Evolutionary conservation across 2,113 vertebrate genomes (phyloP).

Genomic region (Myiopsitta monachus): DNA sequence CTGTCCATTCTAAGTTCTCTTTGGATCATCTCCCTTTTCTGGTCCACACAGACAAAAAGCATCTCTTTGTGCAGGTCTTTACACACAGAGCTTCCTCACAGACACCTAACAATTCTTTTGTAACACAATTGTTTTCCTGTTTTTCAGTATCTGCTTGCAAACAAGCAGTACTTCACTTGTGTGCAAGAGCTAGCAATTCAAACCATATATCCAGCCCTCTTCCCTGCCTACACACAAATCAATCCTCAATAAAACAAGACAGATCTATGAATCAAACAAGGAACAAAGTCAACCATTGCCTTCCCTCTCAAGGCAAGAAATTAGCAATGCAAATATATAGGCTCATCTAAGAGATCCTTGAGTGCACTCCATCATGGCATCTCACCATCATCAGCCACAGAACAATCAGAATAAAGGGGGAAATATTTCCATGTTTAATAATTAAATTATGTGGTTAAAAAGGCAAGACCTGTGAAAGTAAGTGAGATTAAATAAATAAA

Average conservation of each 20-base stretch:
- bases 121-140: neutral
- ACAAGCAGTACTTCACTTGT: slow-evolving; percentile 2
- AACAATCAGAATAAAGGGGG: slow-evolving; percentile 36
- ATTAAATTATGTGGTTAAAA: slow-evolving; percentile 53
- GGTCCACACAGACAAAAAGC: neutral
- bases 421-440: slow-evolving; percentile 46
- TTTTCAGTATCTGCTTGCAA: slow-evolving; percentile 40
- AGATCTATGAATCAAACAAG: slow-evolving; percentile 57
- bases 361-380: slow-evolving; percentile 38
- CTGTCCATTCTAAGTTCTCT: neutral
- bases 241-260: slow-evolving; percentile 47
- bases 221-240: slow-evolving; percentile 40
- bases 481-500: neutral
- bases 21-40: slow-evolving; percentile 34
- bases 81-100: neutral
- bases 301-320: slow-evolving; percentile 20
- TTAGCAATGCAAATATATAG: slow-evolving; percentile 59
- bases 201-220: neutral
- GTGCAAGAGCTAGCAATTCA: neutral
- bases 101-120: neutral
- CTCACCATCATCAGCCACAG: slow-evolving; percentile 11
- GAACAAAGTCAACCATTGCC: slow-evolving; percentile 12
- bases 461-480: neutral
- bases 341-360: slow-evolving; percentile 48
- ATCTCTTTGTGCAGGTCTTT: neutral